phyloP scores from a whole-genome alignment of 2,113 vertebrate species.

The Mustela nigripes region DNA sequence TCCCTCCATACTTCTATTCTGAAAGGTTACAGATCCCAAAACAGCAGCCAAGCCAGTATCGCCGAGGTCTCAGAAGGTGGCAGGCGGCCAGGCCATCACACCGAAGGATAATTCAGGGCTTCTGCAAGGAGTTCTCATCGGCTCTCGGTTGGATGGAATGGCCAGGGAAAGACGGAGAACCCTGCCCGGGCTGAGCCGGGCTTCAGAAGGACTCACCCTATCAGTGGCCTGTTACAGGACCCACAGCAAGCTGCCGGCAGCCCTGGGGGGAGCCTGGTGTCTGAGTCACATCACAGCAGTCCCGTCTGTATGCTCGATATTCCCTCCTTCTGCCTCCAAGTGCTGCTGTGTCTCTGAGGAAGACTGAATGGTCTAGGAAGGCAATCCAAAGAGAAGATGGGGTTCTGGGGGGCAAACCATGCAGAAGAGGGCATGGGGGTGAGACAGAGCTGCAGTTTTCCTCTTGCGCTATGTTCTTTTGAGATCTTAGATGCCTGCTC shows the following conservation, averaged over 20 bases:
- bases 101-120: neutral
- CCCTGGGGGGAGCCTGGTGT: neutral
- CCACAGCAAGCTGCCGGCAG: neutral
- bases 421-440: neutral
- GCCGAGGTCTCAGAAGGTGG: neutral
- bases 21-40: slow-evolving; percentile 44
- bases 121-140: neutral
- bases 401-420: neutral
- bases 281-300: neutral
- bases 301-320: neutral
- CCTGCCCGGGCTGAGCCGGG: neutral
- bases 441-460: neutral
- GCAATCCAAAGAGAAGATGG: neutral
- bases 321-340: neutral
- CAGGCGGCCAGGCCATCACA: neutral
- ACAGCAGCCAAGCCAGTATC: neutral
- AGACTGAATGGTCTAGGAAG: neutral
- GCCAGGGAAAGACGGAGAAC: neutral
- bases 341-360: neutral
- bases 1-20: neutral
- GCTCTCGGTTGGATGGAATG: neutral
- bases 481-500: neutral
- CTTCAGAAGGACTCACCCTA: neutral
- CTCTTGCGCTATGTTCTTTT: neutral
- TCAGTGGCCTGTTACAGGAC: neutral